Conservation (phyloP, 2,113 vertebrate genomes). For the Pavo muticus region DNA sequence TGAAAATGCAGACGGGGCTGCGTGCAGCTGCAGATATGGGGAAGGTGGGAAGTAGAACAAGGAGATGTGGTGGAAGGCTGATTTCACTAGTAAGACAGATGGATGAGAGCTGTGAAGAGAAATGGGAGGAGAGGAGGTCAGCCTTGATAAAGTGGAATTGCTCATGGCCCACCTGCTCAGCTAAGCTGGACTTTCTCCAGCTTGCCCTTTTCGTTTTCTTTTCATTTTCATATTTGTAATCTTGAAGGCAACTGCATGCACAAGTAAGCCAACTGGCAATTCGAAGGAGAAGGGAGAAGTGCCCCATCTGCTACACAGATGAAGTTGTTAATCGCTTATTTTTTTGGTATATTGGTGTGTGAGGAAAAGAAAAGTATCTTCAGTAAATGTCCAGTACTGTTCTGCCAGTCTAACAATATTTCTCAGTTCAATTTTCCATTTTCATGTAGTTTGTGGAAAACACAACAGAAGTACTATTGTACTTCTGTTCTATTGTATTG, state of each 20-base stretch:
- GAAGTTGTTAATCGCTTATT: not conserved
- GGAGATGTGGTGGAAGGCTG: not conserved
- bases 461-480: not conserved
- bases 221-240: not conserved
- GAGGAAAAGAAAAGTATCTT: not conserved
- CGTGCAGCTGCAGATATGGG: not conserved
- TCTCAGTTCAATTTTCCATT: not conserved
- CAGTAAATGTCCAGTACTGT: accelerated
- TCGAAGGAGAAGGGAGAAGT: not conserved
- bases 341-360: not conserved
- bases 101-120: not conserved
- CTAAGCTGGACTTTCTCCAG: not conserved
- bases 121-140: not conserved
- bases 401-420: not conserved
- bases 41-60: not conserved
- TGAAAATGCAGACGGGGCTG: not conserved
- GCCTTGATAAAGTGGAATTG: not conserved
- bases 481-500: not conserved
- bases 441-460: not conserved
- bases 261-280: not conserved
- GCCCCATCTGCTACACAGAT: not conserved
- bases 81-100: not conserved
- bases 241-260: not conserved
- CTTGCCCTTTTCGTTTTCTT: not conserved
- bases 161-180: not conserved